Base-by-base conservation (phyloP, 2,888 invertebrate genomes). In the Sinodicranocentrus sp. region DNA sequence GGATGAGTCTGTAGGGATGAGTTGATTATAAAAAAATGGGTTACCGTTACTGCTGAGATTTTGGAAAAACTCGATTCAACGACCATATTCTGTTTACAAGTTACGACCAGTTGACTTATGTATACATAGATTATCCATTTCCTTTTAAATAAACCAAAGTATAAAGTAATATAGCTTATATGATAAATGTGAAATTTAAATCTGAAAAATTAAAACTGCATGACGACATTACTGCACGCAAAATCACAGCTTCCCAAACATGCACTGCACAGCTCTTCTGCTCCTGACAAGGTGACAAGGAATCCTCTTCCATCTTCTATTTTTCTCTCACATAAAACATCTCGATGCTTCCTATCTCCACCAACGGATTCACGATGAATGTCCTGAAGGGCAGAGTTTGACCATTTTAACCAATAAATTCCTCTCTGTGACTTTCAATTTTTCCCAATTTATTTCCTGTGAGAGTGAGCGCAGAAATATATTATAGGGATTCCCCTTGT, bases 401-500 rank as follows among this genome's bases (percentile, higher is more conserved):
- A 76, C 76, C 76, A 76, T 54, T 76, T 65, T 21, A 76, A 54
- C 65, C 76, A 76, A 76, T 76, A 76, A 76, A 76, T 76, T 76
- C 76, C 67, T 76, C 76, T 76, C 54, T n/a, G 76, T 54, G 76
- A 76, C 76, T 76, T 76, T 76, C 76, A 76, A 76, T 76, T 76
- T 76, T 76, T 67, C 76, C n/a, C 76, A 67, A 76, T 76, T 76
- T 76, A 76, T 76, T 76, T 76, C 76, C 67, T 76, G 54, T 26
- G 76, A 33, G 76, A 76, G 25, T 21, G 43, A 19, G 39, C 25
- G 2, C 6, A 33, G 33, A 39, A n/a, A 25, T 57, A 21, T 52
- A 25, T n/a, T 5, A 39, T 39, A 39, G 39, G 13, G 5, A 39
- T 39, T 63, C 39, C 65, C 54, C 39, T 54, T 52, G 33, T 52